Conservation (phyloP, 2,113 vertebrate species). For the Rhombomys opimus region DNA sequence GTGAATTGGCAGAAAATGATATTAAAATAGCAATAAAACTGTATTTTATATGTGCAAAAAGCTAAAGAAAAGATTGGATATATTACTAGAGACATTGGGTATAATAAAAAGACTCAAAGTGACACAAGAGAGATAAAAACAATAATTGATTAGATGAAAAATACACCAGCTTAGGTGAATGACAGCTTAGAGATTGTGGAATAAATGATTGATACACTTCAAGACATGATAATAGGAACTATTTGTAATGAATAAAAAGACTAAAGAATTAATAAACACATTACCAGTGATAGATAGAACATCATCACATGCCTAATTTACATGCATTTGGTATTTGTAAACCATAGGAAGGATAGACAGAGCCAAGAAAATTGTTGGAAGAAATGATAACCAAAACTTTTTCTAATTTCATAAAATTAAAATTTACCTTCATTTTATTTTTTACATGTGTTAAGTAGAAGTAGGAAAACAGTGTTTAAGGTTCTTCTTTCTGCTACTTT, state of each 20-base stretch:
- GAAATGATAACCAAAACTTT: neutral
- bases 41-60: neutral
- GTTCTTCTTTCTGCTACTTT: neutral
- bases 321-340: neutral
- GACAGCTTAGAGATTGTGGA: neutral
- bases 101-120: constrained; percentile 4
- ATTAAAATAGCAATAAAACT: constrained; percentile 19
- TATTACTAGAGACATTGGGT: neutral
- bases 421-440: neutral
- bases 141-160: constrained; percentile 7
- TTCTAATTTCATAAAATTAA: neutral
- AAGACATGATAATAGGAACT: neutral
- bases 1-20: neutral
- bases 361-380: neutral
- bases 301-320: neutral
- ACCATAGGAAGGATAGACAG: neutral
- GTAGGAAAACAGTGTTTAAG: neutral
- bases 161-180: neutral
- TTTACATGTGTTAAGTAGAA: neutral
- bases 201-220: neutral
- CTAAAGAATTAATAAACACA: constrained; percentile 23
- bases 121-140: neutral
- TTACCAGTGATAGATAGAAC: neutral
- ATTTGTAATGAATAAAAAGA: neutral
- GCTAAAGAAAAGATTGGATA: neutral